These are phyloP conservation scores for Nemurella pictetii DNA, from an alignment of 2,888 invertebrate genomes.

Conservation along the genomic window DNA sequence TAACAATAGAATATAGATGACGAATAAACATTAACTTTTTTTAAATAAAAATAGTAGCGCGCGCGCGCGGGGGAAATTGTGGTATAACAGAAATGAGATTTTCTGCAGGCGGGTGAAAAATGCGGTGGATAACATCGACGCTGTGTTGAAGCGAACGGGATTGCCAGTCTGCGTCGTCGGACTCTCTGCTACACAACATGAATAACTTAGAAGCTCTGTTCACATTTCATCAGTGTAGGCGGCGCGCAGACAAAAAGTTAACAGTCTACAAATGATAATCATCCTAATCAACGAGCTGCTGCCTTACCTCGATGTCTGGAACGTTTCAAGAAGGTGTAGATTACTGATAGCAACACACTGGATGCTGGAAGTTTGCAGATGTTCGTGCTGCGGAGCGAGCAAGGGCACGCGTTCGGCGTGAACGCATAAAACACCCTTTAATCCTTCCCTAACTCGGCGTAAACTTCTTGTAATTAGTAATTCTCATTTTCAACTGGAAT, in stretches of 20 bases:
- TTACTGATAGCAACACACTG: no score
- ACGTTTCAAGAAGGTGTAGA: constrained; percentile 23
- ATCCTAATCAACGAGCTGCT: constrained; percentile 13
- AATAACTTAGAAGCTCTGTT: not conserved
- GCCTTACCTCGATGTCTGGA: not conserved
- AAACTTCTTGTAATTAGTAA: constrained; percentile 35
- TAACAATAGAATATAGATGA: constrained; percentile 10
- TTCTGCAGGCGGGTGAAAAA: not conserved
- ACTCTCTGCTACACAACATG: not conserved
- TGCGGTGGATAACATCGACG: not conserved
- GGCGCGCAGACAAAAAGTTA: constrained; percentile 9
- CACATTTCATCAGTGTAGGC: not conserved
- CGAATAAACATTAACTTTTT: not conserved
- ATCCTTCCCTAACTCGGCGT: constrained; percentile 7
- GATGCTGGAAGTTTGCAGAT: constrained; percentile 3
- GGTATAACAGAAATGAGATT: constrained; percentile 10
- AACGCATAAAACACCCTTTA: constrained; percentile 15
- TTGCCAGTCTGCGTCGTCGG: not conserved
- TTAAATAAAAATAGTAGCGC: not conserved
- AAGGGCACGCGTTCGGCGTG: not conserved
- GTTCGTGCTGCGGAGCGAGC: not conserved
- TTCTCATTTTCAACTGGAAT: constrained; percentile 20
- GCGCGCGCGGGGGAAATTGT: not conserved
- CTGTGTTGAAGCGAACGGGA: not conserved
- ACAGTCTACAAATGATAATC: constrained; percentile 3